Base-by-base conservation (phyloP, 1,140 invertebrate species). In the Aphelenchoides besseyi region DNA sequence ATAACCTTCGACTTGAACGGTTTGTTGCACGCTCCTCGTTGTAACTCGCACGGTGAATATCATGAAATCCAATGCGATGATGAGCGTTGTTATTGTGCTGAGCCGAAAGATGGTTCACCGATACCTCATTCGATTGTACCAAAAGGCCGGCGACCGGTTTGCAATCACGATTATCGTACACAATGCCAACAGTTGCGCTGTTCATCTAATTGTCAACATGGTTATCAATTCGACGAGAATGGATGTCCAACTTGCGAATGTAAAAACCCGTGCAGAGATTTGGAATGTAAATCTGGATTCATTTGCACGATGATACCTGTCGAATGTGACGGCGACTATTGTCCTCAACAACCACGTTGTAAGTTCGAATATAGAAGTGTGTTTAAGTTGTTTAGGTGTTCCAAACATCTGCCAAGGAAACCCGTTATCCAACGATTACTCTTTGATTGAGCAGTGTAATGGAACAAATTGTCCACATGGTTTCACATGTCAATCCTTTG, bases 241-340 rank as follows among this genome's bases (percentile, higher is more conserved):
- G 80, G 80, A 12, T 80, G 79, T 73, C 69, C 73, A 26, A 75
- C 74, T 16, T 80, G 79, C 69, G 67, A 72, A 41, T 80, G 79
- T 52, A 33, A 61, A 18, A 80, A 82, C 71, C 77, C 80, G 29
- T 80, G 79, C 57, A 23, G 32, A n/a, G 72, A 80, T 16, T 59
- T 80, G 16, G 72, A 75, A 41, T 80, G 79, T 69, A 54, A 54
- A 8, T 69, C 69, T 57, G 74, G 70, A 28, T 53, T 71, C 12
- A 55, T 80, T 29, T 80, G 79, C 54, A 63, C 80, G 1, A 67
- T 82, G 54, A 64, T 71, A 2, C 59, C 73, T 26, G 80, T 80
- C 0, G 76, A 79, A 23, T 80, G 79, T 52, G 54, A 75, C 63
- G 67, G 52, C 1, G 78, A 33, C 26, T 73, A 77, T 36, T 80